Evolutionary conservation across 2,113 vertebrate species (phyloP), one percentile per base, ranked within the genome.

Genomic region (Gymnocephalus cernua): DNA sequence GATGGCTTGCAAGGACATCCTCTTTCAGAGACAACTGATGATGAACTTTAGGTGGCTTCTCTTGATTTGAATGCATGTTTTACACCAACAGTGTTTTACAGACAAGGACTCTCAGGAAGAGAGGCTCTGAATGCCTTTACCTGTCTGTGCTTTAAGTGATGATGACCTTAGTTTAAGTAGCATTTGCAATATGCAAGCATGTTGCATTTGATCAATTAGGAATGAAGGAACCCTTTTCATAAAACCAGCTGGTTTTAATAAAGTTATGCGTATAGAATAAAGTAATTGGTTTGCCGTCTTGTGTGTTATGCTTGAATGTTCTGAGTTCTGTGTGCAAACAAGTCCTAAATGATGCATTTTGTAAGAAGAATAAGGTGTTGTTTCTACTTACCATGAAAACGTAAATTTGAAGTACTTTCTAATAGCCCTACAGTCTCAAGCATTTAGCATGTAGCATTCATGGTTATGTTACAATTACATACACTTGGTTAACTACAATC

Each of bases 21-120:
- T 67, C 18, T 48, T 0, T 38, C 16, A 56, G 27, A 56, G 65
- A 63, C n/a, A 47, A 63, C 35, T 21, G 41, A 68, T 50, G 47
- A 48, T 58, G 14, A 63, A 63, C 54, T 45, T 63, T 21, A 32
- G 32, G n/a, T 18, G 63, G 35, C 48, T 69, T 66, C 7, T 35
- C 50, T 53, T 27, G 47, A 80, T 74, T 35, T 77, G 14, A 80
- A 75, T 78, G 59, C 10, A 29, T 65, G 77, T 54, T 65, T 74
- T 66, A 61, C 65, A 79, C 11, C 54, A 51, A 25, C 32, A 74
- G 35, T 0, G 38, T 50, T 74, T 75, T 21, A 18, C 38, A 23
- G 5, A 1, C 64, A 16, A 72, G 38, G 63, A 57, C 47, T 73
- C 18, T 44, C 13, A 62, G 19, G 14, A n/a, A 25, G 18, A 27